phyloP scores from a whole-genome alignment of 2,113 vertebrate species.

The Muntiacus reevesi region DNA sequence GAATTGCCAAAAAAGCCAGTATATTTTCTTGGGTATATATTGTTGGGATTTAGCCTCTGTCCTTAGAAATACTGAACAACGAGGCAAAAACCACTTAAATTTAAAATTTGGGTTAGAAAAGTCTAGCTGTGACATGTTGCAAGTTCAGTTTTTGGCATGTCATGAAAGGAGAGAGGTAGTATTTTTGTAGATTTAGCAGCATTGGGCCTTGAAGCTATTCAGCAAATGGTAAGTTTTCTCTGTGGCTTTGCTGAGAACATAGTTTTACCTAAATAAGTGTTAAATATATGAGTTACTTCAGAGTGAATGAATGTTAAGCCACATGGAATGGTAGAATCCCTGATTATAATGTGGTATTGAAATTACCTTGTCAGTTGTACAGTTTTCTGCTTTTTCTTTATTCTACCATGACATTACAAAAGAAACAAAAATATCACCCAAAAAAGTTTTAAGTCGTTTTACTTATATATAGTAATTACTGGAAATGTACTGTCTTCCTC shows the following conservation, averaged over 20 bases:
- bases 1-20: not conserved
- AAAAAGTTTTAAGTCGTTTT: conserved; percentile 3
- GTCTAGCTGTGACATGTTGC: not conserved
- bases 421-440: conserved; percentile 5
- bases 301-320: not conserved
- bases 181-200: conserved; percentile 44
- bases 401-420: conserved; percentile 29
- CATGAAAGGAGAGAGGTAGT: not conserved
- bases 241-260: conserved; percentile 39
- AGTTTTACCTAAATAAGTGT: not conserved
- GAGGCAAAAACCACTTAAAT: not conserved
- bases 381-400: not conserved
- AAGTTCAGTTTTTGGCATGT: not conserved
- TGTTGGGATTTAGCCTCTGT: not conserved
- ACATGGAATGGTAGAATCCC: not conserved
- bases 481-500: not conserved
- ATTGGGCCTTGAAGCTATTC: conserved; percentile 43
- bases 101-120: conserved; percentile 10
- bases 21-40: conserved; percentile 35
- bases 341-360: not conserved
- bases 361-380: conserved; percentile 47
- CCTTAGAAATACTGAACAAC: conserved; percentile 12
- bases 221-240: conserved; percentile 69
- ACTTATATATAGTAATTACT: conserved; percentile 31
- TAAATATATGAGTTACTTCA: not conserved